These are phyloP conservation scores for Galeopterus variegatus DNA, from an alignment of 2,113 vertebrate species.

Conservation along the genomic window DNA sequence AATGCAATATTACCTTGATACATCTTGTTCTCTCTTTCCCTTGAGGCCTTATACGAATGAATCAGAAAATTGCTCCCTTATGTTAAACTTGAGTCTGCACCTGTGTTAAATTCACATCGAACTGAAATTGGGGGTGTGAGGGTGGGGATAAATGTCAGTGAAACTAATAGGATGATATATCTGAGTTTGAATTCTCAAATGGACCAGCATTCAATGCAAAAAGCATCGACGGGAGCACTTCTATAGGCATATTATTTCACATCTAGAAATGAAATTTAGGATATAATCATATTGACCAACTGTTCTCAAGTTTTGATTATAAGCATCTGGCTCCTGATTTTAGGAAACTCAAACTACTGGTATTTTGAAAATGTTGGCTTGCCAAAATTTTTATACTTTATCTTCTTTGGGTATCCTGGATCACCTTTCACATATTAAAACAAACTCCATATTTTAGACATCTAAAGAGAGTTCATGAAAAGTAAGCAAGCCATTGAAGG, in stretches of 20 bases:
- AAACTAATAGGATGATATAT: constrained; percentile 85
- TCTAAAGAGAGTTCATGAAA: not conserved
- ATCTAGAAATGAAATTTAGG: constrained; percentile 72
- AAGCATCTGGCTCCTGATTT: constrained; percentile 65
- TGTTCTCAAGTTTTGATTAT: constrained; percentile 64
- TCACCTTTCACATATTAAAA: constrained; percentile 58
- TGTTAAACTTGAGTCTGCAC: constrained; percentile 88
- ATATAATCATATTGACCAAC: constrained; percentile 52
- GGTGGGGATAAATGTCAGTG: constrained; percentile 84
- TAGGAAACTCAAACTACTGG: constrained; percentile 42
- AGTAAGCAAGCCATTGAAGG: constrained; percentile 28
- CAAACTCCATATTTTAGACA: not conserved
- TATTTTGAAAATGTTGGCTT: constrained; percentile 53
- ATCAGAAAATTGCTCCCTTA: constrained; percentile 92
- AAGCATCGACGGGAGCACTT: constrained; percentile 31
- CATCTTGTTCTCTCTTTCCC: constrained; percentile 88
- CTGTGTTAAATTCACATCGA: constrained; percentile 90
- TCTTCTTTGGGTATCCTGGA: constrained; percentile 15
- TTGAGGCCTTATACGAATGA: constrained; percentile 90
- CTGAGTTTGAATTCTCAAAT: constrained; percentile 79
- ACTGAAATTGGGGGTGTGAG: constrained; percentile 78
- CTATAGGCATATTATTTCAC: constrained; percentile 53
- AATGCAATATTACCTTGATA: constrained; percentile 87
- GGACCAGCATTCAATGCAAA: constrained; percentile 48
- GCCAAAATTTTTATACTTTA: constrained; percentile 40